Evolutionary conservation across 2,113 vertebrate genomes (phyloP), one percentile per base, ranked within the genome.

Genomic region (Pelmatolapia mariae): DNA sequence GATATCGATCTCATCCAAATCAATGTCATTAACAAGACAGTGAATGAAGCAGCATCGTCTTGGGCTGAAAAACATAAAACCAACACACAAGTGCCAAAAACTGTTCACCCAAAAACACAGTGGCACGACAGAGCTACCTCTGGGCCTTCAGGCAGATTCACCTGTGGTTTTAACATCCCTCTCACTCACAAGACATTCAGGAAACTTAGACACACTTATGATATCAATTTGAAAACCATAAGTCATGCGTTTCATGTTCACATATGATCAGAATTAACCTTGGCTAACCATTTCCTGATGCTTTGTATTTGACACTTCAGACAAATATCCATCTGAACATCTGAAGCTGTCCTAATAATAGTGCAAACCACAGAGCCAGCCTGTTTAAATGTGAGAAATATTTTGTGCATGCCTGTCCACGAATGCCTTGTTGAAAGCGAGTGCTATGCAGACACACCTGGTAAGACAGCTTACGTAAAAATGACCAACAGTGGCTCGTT

Each of bases 321-420:
- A 73, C 38, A 26, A 73, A 45, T 26, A 73, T 73, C 66, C 22
- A 73, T 2, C 22, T 71, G 66, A 71, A 71, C n/a, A 71, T 71
- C 66, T 71, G 66, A 43, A 16, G 22, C 22, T 2, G 38, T 43
- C 22, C 38, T 24, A 24, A 71, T 43, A 71, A 71, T 1, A 71
- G 66, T 6, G 12, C 66, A 5, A 12, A 66, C 61, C 61, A 43
- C 36, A 71, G 38, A 16, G 66, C 2, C 19, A 43, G 12, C 2
- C 1, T 22, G 12, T 15, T 3, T 16, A 0, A 56, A 4, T 16
- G 36, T 24, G 0, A 71, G 36, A 71, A 40, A 10, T 10, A 43
- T 71, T 8, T 15, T 26, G 22, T 71, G 61, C 33, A 66, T 12
- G 66, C n/a, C 3, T 24, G n/a, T 38, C 36, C 36, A 68, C 11